These are phyloP conservation scores for Augochlora pura DNA, from an alignment of 1,140 invertebrate species.

Conservation along the genomic window DNA sequence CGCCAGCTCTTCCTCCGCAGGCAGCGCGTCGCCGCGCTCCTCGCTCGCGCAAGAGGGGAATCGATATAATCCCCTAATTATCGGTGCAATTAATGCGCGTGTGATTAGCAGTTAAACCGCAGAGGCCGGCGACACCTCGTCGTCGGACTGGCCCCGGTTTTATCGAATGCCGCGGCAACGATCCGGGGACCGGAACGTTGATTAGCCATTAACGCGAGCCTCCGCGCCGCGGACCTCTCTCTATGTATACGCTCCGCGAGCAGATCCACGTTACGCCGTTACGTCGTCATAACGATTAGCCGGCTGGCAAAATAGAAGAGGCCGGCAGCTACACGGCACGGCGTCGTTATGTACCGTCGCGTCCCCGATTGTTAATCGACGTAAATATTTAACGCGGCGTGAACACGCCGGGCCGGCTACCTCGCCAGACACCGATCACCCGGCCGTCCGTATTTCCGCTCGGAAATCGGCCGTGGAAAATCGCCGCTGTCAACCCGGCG, in stretches of 20 bases:
- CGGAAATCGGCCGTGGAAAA: constrained; percentile 21
- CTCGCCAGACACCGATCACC: neutral
- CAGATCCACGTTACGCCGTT: neutral
- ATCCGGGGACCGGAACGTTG: constrained; percentile 11
- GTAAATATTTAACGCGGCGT: constrained; percentile 64
- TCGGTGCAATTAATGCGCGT: neutral
- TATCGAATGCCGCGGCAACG: constrained; percentile 6
- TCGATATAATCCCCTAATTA: constrained; percentile 14
- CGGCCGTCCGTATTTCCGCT: constrained; percentile 32
- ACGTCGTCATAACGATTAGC: neutral
- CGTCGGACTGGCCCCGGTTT: constrained; percentile 3
- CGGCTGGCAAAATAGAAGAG: neutral
- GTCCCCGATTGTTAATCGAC: constrained; percentile 63
- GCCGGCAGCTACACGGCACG: neutral
- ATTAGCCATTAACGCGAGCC: constrained; percentile 37
- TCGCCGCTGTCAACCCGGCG: constrained; percentile 27
- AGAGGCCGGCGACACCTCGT: neutral
- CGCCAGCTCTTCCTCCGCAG: neutral
- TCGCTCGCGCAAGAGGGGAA: neutral
- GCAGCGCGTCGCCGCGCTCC: too few relatives aligned
- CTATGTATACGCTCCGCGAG: neutral
- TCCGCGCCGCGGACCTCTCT: neutral
- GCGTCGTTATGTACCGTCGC: neutral
- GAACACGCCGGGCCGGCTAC: constrained; percentile 27
- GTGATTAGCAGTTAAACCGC: constrained; percentile 6